A percentile compares a stretch with the other conserved stretches of the same genome.
Conservation (phyloP, 2,888 invertebrate species). For the Rhagonycha fulva region DNA sequence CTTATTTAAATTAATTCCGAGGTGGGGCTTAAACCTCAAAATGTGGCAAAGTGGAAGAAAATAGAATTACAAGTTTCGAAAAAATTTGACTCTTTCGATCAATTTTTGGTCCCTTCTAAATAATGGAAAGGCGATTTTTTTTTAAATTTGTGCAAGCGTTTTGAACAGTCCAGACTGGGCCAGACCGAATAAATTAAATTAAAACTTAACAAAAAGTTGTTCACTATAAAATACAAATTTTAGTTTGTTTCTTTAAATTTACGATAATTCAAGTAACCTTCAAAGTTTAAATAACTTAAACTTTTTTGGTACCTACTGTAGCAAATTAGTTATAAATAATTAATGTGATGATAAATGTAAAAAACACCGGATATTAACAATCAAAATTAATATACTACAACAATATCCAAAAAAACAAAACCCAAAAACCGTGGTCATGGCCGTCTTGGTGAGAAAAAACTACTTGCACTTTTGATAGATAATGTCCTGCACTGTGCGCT, state of each 20-base stretch:
- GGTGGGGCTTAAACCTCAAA: background rate
- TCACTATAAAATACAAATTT: background rate
- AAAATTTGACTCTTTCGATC: no score
- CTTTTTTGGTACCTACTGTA: background rate
- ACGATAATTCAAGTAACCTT: background rate
- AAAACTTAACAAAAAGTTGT: background rate
- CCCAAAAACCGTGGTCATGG: slow-evolving; percentile 22
- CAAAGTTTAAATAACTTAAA: background rate
- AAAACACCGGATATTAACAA: background rate
- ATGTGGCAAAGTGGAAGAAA: background rate
- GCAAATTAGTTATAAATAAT: background rate
- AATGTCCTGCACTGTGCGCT: slow-evolving; percentile 5
- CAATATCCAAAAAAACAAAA: background rate
- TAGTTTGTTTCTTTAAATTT: background rate
- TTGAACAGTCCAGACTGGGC: background rate
- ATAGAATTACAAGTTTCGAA: no score
- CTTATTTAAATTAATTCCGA: background rate
- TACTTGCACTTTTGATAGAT: slow-evolving; percentile 19
- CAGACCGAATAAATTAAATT: background rate
- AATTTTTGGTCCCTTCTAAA: no score
- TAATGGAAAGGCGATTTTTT: no score
- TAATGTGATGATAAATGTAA: background rate
- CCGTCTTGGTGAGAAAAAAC: slow-evolving; percentile 10
- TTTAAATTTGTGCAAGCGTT: no score
- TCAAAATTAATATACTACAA: background rate